Conservation (phyloP, 2,113 vertebrate genomes). For the Gasterosteus nipponicus region DNA sequence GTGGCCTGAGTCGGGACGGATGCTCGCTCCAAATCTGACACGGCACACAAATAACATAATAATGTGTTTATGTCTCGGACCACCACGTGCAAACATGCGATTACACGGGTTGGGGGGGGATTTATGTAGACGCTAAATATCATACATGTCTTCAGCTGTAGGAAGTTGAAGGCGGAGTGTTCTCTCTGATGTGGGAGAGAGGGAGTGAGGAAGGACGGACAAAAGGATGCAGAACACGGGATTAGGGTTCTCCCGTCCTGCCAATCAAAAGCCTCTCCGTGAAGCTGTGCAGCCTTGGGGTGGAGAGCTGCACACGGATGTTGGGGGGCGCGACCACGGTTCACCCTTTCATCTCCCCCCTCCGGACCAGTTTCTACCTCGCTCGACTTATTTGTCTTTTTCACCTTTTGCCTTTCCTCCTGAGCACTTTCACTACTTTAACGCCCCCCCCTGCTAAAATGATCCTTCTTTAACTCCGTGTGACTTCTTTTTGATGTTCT, state of each 20-base stretch:
- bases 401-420: background rate
- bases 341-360: constrained; percentile 43
- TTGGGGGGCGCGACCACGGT: background rate
- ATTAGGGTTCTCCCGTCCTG: constrained; percentile 47
- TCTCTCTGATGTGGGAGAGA: constrained; percentile 5
- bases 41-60: constrained; percentile 25
- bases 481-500: constrained; percentile 2
- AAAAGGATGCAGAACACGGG: constrained; percentile 29
- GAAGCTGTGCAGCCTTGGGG: constrained; percentile 31
- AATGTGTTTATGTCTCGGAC: constrained; percentile 35
- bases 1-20: background rate
- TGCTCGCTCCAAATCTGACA: constrained; percentile 8
- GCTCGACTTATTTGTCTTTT: background rate
- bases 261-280: constrained; percentile 44
- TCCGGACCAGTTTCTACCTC: constrained; percentile 9
- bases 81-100: constrained; percentile 28
- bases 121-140: constrained; percentile 26
- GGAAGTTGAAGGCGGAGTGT: constrained; percentile 7
- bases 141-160: constrained; percentile 36
- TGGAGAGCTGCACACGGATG: constrained; percentile 25
- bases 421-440: background rate
- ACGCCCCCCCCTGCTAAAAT: background rate
- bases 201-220: background rate
- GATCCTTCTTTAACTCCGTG: background rate
- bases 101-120: background rate